phyloP scores from a whole-genome alignment of 2,797 vertebrate genomes.

The Alcedo atthis region DNA sequence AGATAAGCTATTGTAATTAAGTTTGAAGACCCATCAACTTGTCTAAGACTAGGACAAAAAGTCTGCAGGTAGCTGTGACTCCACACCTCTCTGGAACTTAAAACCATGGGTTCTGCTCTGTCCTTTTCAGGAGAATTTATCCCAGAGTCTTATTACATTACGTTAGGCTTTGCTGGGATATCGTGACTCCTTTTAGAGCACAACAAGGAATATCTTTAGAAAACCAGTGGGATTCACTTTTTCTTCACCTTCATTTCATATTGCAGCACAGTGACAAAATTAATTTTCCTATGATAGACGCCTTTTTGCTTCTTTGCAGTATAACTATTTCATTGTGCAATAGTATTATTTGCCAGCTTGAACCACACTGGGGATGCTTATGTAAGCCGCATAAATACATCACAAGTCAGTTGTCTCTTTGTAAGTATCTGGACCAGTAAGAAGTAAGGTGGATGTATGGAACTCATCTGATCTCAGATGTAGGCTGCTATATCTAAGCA shows the following conservation, averaged over 20 bases:
- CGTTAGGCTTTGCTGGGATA: background rate
- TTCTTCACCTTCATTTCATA: background rate
- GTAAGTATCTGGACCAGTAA: background rate
- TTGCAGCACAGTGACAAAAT: background rate
- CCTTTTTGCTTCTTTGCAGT: background rate
- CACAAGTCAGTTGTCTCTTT: background rate
- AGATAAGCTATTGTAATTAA: background rate
- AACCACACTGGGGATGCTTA: background rate
- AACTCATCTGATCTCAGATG: background rate
- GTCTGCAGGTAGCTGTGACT: background rate
- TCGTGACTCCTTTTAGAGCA: background rate
- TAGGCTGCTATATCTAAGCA: background rate
- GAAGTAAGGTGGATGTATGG: background rate
- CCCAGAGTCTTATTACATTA: background rate
- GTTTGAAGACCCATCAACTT: background rate
- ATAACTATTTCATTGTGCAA: background rate
- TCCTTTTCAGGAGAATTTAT: background rate
- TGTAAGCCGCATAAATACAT: background rate
- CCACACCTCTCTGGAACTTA: background rate
- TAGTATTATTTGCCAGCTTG: background rate
- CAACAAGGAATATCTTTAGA: background rate
- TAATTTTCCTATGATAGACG: conserved; percentile 29
- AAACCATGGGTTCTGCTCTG: background rate
- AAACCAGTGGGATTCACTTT: background rate
- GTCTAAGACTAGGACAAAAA: background rate